A percentile compares a stretch with the other conserved stretches of the same genome.
Conservation (phyloP, 1,140 invertebrate species). For the Ceratosolen fusciceps region DNA sequence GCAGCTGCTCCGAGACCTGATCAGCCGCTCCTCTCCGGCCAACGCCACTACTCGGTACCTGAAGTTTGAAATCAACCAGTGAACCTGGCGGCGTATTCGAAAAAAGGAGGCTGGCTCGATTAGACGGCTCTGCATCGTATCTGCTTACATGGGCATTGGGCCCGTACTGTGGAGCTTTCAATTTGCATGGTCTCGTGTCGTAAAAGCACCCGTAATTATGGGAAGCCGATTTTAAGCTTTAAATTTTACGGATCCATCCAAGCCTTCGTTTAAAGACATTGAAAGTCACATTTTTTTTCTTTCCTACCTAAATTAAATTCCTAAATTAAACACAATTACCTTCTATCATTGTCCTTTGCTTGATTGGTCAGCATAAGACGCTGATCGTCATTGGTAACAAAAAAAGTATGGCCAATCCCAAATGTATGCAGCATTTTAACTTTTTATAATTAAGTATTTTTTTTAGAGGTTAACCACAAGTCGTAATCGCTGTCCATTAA, state of each 20-base stretch:
- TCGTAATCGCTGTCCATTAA: no score
- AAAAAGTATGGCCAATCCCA: no score
- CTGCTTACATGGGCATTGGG: not conserved
- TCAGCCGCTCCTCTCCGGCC: not conserved
- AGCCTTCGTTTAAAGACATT: not conserved
- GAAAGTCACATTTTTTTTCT: no score
- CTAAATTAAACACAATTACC: no score
- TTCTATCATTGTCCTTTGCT: no score
- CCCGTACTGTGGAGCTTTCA: not conserved
- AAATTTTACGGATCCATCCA: not conserved
- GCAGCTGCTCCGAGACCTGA: constrained; percentile 27
- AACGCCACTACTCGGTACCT: constrained; percentile 14
- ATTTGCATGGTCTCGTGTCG: constrained; percentile 2
- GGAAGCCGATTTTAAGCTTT: not conserved
- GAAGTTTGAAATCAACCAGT: not conserved
- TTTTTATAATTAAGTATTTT: no score
- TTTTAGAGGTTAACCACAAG: no score
- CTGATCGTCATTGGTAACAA: no score
- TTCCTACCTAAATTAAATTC: no score
- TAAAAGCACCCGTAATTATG: constrained; percentile 6
- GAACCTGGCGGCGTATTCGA: not conserved
- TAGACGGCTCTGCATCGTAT: constrained; percentile 19
- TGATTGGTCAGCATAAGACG: no score
- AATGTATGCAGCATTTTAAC: no score
- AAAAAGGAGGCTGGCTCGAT: constrained; percentile 22